A percentile compares a stretch with the other conserved stretches of the same genome.
These are phyloP conservation scores for Chlorospingus flavigularis DNA, from an alignment of 2,797 vertebrate genomes.

Conservation along the genomic window DNA sequence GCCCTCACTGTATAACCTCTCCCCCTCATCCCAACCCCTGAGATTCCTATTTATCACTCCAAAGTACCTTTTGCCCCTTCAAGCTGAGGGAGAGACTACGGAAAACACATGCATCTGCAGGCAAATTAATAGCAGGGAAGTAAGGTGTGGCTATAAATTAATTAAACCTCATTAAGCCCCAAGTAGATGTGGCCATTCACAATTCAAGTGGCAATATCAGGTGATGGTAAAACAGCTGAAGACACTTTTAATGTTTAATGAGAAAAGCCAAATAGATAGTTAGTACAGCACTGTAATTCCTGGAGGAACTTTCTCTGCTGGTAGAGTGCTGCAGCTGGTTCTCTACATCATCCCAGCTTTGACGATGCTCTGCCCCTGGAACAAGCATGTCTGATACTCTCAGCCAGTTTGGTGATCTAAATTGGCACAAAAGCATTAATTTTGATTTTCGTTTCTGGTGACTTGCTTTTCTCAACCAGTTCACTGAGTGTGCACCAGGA, in stretches of 20 bases:
- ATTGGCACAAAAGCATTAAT: not conserved
- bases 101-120: fast-evolving
- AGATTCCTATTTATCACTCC: not conserved
- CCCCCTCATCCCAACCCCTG: no score
- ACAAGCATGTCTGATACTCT: not conserved
- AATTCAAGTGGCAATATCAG: not conserved
- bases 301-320: not conserved
- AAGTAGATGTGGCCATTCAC: not conserved
- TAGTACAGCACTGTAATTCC: not conserved
- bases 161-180: constrained; percentile 14
- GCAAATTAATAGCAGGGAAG: not conserved
- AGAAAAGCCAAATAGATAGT: not conserved
- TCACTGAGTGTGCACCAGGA: not conserved
- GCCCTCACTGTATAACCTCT: not conserved
- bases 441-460: not conserved
- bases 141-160: constrained; percentile 37
- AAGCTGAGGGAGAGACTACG: not conserved
- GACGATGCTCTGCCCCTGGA: not conserved
- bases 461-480: not conserved
- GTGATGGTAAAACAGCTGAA: constrained; percentile 10
- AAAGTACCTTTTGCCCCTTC: not conserved
- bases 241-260: not conserved
- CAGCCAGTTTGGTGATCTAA: not conserved
- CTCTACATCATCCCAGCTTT: not conserved
- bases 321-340: not conserved